These are phyloP conservation scores for Acanthopleura granulata DNA, from an alignment of 2,888 invertebrate species.

Conservation along the genomic window DNA sequence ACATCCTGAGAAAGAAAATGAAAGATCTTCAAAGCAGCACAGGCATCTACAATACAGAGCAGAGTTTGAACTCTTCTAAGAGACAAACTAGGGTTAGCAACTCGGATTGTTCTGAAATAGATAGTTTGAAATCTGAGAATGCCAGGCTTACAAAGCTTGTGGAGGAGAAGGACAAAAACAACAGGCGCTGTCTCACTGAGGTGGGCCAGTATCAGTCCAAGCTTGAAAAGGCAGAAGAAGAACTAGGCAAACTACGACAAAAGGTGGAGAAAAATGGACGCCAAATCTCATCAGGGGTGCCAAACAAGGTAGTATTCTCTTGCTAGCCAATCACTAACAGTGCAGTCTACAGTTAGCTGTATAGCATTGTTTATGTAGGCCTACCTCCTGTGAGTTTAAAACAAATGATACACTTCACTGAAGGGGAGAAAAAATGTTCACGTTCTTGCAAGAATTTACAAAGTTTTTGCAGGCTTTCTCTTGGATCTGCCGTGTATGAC, in stretches of 20 bases:
- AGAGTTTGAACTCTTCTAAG: background rate
- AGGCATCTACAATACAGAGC: background rate
- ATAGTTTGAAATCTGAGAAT: background rate
- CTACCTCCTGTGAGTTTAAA: no score
- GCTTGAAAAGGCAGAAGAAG: background rate
- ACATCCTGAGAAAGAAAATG: background rate
- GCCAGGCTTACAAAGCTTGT: background rate
- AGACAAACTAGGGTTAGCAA: background rate
- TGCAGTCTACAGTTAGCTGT: no score
- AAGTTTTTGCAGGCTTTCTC: no score
- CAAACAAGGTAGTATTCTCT: no score
- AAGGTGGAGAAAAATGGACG: background rate
- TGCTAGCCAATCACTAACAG: no score
- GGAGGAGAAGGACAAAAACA: slow-evolving; percentile 15
- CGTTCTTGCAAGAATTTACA: no score
- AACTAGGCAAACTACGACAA: background rate
- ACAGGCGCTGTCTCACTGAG: background rate
- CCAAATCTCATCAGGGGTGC: no score
- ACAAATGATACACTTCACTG: no score
- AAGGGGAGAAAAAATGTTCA: no score
- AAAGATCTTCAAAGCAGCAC: background rate
- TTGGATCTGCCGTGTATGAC: no score
- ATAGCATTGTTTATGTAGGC: no score
- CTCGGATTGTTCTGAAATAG: background rate
- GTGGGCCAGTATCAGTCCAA: background rate